Evolutionary conservation across 2,797 vertebrate genomes (phyloP), one percentile per base, ranked within the genome.

Genomic region (Triplophysa yarkandensis): DNA sequence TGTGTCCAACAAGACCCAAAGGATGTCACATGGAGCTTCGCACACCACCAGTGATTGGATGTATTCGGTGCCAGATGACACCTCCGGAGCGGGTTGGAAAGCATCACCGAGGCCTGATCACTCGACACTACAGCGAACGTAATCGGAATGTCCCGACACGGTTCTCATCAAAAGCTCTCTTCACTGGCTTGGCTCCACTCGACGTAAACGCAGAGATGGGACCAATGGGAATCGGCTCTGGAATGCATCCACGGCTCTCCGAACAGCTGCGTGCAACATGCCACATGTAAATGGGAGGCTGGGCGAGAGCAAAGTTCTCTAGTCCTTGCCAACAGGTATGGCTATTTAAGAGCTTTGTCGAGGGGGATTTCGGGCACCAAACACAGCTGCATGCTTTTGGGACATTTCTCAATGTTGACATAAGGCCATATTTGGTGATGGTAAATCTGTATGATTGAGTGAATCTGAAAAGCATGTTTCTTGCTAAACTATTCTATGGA

Each of bases 301-400:
- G 13, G 71, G 28, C n/a, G n/a, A 71, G 69, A 74, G 66, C 63
- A 73, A 66, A 60, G 74, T 79, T 80, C 69, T 78, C 57, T 60
- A 70, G 81, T 74, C 74, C 70, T 83, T 83, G 79, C 79, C 81
- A 81, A 79, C 65, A 83, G 81, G 81, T 83, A 83, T 8, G 23
- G 74, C 77, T 83, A 81, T 80, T 81, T 83, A 74, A 74, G 70
- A 79, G 73, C 66, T 80, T 74, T 71, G 68, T 77, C 62, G 34
- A 67, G 73, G 77, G 73, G 61, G 34, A 77, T 52, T 68, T 64
- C 48, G 57, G 62, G 57, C 64, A 77, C 54, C 39, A 55, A 55
- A 78, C 63, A 68, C 44, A 44, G 36, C 30, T 34, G 32, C 63
- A 16, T 48, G 34, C 75, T 78, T 76, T 78, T 73, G 80, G 39